Evolutionary conservation across 2,888 invertebrate species (phyloP).

Genomic region (Thumatha senex): DNA sequence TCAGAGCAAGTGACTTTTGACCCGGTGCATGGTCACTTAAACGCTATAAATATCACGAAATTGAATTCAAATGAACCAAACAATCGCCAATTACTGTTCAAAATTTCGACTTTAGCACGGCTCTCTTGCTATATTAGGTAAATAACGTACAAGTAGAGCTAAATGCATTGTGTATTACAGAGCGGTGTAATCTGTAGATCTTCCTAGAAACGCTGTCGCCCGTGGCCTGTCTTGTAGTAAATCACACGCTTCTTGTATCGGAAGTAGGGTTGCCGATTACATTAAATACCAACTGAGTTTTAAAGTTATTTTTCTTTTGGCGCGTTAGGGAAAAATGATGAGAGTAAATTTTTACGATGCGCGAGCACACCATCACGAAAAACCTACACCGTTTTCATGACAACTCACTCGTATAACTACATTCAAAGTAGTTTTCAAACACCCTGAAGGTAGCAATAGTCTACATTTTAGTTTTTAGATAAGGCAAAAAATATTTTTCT

Average conservation of each 20-base stretch:
- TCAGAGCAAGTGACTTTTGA: slow-evolving; percentile 38
- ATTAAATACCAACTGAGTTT: slow-evolving; percentile 2
- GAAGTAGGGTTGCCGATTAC: slow-evolving; percentile 43
- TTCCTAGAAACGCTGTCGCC: slow-evolving; percentile 67
- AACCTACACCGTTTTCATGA: no score
- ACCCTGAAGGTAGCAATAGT: no score
- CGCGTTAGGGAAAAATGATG: no score
- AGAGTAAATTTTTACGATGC: no score
- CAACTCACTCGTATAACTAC: no score
- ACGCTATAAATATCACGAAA: slow-evolving; percentile 53
- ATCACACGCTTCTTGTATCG: slow-evolving; percentile 54
- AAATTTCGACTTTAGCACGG: slow-evolving; percentile 55
- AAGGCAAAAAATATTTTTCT: no score
- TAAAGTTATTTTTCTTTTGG: no score
- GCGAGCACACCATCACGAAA: no score
- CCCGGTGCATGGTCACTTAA: slow-evolving; percentile 39
- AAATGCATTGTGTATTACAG: slow-evolving; percentile 47
- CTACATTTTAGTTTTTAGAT: no score
- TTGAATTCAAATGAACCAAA: slow-evolving; percentile 56
- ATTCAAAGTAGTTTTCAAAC: no score
- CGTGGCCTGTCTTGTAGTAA: slow-evolving; percentile 64
- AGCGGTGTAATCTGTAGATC: slow-evolving; percentile 62
- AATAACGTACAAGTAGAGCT: slow-evolving; percentile 46
- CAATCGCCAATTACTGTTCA: slow-evolving; percentile 65
- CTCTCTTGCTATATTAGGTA: slow-evolving; percentile 62